Evolutionary conservation across 2,888 invertebrate species (phyloP), one percentile per base, ranked within the genome.

Genomic region (Unio delphinus): DNA sequence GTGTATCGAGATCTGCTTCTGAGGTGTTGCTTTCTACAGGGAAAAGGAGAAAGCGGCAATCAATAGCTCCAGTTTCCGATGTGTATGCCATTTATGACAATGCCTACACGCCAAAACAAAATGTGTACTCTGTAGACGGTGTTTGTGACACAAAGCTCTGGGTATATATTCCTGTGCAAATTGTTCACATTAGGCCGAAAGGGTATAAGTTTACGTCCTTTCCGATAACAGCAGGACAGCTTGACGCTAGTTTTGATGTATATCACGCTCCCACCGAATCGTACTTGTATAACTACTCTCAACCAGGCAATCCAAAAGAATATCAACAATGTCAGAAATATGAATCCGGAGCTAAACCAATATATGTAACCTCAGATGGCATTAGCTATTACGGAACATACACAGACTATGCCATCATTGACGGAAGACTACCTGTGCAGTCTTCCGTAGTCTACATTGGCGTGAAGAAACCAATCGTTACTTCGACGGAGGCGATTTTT

Each of bases 331-430:
- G 77, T 62, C 75, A 70, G 65, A 26, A 26, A 55, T 73, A 74
- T n/a, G 72, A 69, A 61, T 73, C 77, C 1, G 75, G 73, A 7
- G 76, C 66, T n/a, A 70, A 59, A n/a, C 78, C 77, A 60, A 78
- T 84, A 17, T 81, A 72, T 64, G 73, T 86, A 4, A 65, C 74
- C 54, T 78, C 85, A 23, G 70, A 76, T 58, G 86, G 86, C 2
- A 69, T 86, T 1, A 82, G 81, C 64, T 85, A 85, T 65, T 64
- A 79, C 3, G 86, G 85, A 11, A 67, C 64, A 28, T 83, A 80
- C 70, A 79, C 80, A 23, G 84, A 86, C 26, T 77, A 77, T 23
- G 79, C 81, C 28, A 74, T 83, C 17, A 65, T 85, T 15, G 82
- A 86, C 64, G 73, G 73, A n/a, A 69, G 80, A 15, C 70, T 80